Conservation (phyloP, 2,888 invertebrate species). For the Amblyteles armatorius region DNA sequence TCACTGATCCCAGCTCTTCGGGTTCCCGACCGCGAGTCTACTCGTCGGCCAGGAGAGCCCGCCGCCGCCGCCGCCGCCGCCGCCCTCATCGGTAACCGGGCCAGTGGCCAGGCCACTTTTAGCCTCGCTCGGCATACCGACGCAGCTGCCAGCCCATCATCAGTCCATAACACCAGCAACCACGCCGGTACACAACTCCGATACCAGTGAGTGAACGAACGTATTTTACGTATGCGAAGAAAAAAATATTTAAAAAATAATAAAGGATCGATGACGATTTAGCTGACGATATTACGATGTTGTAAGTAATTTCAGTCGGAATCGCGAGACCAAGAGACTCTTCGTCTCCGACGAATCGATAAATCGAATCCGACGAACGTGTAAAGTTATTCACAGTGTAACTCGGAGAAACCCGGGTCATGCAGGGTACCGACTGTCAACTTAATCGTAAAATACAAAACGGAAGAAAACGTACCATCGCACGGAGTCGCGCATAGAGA, state of each 20-base stretch:
- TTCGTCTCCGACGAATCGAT: neutral
- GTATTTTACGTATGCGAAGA: conserved; percentile 23
- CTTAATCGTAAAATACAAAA: conserved; percentile 15
- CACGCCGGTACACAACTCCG: conserved; percentile 80
- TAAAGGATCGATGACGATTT: conserved; percentile 17
- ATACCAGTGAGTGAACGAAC: conserved; percentile 82
- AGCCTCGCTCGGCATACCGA: conserved; percentile 80
- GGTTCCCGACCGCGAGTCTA: conserved; percentile 92
- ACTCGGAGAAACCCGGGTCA: conserved; percentile 78
- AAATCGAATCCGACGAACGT: conserved; percentile 18
- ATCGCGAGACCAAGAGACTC: neutral
- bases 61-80: conserved; percentile 85
- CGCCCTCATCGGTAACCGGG: conserved; percentile 85
- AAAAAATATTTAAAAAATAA: conserved; percentile 9
- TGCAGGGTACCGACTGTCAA: conserved; percentile 77
- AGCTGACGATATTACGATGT: conserved; percentile 24
- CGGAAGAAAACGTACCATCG: neutral
- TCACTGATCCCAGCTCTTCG: conserved; percentile 97
- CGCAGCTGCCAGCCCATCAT: conserved; percentile 74
- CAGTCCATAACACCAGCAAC: conserved; percentile 70
- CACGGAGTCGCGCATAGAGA: neutral
- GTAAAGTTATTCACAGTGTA: conserved; percentile 35
- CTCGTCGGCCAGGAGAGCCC: conserved; percentile 86
- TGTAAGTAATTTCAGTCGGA: conserved; percentile 14
- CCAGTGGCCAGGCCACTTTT: conserved; percentile 83